Evolutionary conservation across 2,797 vertebrate species (phyloP).

Genomic region (Bradypodion ventrale): DNA sequence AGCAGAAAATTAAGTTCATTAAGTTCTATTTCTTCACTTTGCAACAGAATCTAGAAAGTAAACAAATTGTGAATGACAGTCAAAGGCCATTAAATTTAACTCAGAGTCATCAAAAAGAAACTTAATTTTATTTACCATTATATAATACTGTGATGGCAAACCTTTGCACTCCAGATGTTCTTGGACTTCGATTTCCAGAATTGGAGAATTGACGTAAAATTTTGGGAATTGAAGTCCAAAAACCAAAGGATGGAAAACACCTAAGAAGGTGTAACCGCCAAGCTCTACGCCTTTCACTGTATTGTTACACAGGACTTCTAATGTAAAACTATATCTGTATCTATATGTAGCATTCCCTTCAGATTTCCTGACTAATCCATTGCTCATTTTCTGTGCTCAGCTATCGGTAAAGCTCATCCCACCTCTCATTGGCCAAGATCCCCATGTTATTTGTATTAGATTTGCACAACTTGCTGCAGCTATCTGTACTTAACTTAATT

Average conservation of each 20-base stretch:
- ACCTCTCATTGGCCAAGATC: neutral
- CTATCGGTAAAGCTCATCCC: neutral
- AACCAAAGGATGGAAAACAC: too few species aligned
- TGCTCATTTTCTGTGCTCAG: neutral
- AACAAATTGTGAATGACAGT: constrained; percentile 40
- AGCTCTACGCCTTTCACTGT: neutral
- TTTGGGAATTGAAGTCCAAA: too few species aligned
- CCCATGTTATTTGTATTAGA: too few species aligned
- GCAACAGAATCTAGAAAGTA: constrained; percentile 80
- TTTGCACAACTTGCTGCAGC: too few species aligned
- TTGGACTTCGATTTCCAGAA: too few species aligned
- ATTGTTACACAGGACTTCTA: neutral
- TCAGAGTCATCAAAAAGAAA: constrained; percentile 10
- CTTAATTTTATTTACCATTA: neutral
- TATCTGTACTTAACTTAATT: too few species aligned
- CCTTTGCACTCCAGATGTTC: too few species aligned
- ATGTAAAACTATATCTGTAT: neutral
- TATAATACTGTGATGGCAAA: too few species aligned
- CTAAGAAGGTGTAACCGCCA: neutral
- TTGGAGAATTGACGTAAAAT: too few species aligned
- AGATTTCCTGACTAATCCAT: neutral
- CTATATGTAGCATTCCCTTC: neutral
- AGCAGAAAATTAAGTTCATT: constrained; percentile 85
- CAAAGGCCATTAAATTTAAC: constrained; percentile 42
- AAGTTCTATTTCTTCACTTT: constrained; percentile 75